These are phyloP conservation scores for Anisognathus igniventris DNA, from an alignment of 2,797 vertebrate genomes.

Conservation along the genomic window DNA sequence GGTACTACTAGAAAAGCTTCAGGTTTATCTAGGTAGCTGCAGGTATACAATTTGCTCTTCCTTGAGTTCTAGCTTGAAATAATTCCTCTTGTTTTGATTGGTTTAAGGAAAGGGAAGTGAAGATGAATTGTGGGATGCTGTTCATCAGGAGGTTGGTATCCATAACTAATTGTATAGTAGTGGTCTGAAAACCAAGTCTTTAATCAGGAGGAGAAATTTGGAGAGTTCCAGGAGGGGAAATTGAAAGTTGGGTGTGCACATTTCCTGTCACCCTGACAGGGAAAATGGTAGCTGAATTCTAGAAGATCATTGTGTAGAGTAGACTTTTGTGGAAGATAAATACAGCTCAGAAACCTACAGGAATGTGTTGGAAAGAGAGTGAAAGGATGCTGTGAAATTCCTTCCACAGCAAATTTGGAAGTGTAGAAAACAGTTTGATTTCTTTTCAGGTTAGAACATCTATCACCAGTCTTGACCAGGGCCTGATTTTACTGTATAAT, in stretches of 20 bases:
- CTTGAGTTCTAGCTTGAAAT: not conserved
- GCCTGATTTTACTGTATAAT: not conserved
- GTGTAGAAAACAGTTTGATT: not conserved
- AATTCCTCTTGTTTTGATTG: not conserved
- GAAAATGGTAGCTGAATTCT: not conserved
- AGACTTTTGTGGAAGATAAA: not conserved
- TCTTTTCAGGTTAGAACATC: not conserved
- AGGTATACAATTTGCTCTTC: not conserved
- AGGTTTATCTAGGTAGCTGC: not conserved
- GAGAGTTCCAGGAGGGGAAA: not conserved
- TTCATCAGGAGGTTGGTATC: not conserved
- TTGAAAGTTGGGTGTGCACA: not conserved
- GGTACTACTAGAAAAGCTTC: not conserved
- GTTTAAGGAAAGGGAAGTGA: not conserved
- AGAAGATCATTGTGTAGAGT: not conserved
- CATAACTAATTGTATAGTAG: not conserved
- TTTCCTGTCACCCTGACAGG: not conserved
- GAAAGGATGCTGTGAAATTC: not conserved
- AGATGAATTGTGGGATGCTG: not conserved
- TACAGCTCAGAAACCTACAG: not conserved
- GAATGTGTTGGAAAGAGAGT: not conserved
- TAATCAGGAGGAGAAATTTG: not conserved
- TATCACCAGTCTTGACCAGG: not conserved
- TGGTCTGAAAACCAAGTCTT: not conserved
- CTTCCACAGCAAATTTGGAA: not conserved